phyloP scores from a whole-genome alignment of 2,888 invertebrate species.

The Agrochola lychnidis region DNA sequence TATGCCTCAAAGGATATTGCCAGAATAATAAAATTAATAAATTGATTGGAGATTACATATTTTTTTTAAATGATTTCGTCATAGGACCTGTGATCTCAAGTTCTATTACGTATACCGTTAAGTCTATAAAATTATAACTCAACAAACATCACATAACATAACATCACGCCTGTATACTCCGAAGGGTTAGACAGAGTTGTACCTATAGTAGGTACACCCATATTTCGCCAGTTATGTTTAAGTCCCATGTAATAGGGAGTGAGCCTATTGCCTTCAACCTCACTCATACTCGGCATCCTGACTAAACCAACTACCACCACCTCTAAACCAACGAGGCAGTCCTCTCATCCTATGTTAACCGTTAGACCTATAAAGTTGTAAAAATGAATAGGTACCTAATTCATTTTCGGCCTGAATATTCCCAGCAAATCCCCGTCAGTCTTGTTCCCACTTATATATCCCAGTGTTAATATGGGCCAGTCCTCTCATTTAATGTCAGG shows the following conservation, averaged over 20 bases:
- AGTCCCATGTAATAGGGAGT: too few species aligned
- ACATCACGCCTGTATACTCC: too few species aligned
- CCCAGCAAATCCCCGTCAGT: not conserved
- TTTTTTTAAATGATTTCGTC: too few species aligned
- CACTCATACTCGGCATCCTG: too few species aligned
- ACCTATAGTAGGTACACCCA: too few species aligned
- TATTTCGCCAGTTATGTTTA: too few species aligned
- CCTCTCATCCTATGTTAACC: not conserved
- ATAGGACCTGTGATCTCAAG: not conserved
- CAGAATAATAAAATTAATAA: not conserved
- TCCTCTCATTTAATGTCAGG: conserved; percentile 34
- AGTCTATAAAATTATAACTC: not conserved
- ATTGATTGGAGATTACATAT: not conserved
- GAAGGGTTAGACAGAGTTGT: too few species aligned
- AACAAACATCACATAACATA: too few species aligned
- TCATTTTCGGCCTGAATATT: conserved; percentile 14
- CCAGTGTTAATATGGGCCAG: conserved; percentile 43
- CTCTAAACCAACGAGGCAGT: too few species aligned
- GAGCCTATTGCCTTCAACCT: too few species aligned
- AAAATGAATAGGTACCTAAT: not conserved
- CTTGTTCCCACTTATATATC: conserved; percentile 16
- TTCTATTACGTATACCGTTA: not conserved
- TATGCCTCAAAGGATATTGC: not conserved
- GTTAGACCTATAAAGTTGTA: not conserved
- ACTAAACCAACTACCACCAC: too few species aligned